A percentile compares a stretch with the other conserved stretches of the same genome.
These are phyloP conservation scores for Drosophila antonietae DNA, from an alignment of 2,888 invertebrate genomes.

Conservation along the genomic window DNA sequence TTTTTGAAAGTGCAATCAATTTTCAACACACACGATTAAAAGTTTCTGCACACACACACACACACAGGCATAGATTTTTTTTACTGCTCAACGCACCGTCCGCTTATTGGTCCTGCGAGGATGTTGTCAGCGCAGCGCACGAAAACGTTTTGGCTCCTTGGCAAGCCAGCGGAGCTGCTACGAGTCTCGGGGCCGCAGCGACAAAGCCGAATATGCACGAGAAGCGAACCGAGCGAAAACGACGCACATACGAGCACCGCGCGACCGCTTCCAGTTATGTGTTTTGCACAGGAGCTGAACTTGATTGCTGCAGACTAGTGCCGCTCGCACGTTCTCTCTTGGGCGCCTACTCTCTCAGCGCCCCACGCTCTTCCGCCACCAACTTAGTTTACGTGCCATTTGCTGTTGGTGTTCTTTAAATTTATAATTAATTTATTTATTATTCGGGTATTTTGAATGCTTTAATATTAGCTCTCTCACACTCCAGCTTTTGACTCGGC, in stretches of 20 bases:
- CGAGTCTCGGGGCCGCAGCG: constrained; percentile 51
- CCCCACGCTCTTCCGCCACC: neutral
- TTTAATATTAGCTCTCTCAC: constrained; percentile 27
- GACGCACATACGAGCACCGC: constrained; percentile 34
- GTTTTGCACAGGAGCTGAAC: constrained; percentile 33
- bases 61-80: constrained; percentile 27
- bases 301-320: constrained; percentile 14
- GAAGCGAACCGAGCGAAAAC: constrained; percentile 1
- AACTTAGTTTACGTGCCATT: neutral
- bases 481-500: neutral
- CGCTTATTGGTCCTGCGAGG: constrained; percentile 73
- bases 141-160: constrained; percentile 74
- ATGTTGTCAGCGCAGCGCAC: constrained; percentile 80
- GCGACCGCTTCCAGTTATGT: constrained; percentile 40
- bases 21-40: constrained; percentile 67
- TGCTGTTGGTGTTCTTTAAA: constrained; percentile 38
- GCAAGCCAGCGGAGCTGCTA: constrained; percentile 29
- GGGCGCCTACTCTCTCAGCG: neutral
- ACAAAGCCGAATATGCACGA: constrained; percentile 30
- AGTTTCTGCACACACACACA: constrained; percentile 69
- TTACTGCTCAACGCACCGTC: constrained; percentile 62
- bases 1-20: constrained; percentile 70
- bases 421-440: constrained; percentile 68
- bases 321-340: neutral
- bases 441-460: constrained; percentile 35